Conservation (phyloP, 2,113 vertebrate species). For the Rafetus swinhoei region DNA sequence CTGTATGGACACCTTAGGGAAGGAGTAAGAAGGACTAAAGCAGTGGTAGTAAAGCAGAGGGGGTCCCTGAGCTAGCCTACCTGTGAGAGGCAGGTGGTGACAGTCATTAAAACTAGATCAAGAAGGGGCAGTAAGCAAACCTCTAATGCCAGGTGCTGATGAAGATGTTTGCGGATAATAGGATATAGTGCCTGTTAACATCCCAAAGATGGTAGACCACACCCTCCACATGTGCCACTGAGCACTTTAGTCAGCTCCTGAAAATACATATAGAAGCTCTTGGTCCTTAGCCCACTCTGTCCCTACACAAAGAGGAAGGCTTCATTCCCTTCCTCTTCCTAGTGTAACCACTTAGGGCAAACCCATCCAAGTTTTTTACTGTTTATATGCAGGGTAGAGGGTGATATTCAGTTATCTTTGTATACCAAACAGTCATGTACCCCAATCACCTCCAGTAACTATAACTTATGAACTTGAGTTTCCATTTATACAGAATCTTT, state of each 20-base stretch:
- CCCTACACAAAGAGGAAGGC: background rate
- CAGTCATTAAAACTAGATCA: background rate
- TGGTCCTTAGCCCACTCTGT: background rate
- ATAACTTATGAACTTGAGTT: background rate
- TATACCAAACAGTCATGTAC: rapidly evolving
- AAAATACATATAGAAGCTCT: background rate
- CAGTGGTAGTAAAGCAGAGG: conserved; percentile 27
- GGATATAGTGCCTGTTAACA: background rate
- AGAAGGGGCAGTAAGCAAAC: background rate
- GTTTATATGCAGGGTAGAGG: background rate
- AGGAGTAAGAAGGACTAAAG: conserved; percentile 20
- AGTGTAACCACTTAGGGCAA: background rate
- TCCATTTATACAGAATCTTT: background rate
- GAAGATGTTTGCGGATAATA: background rate
- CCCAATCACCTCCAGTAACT: background rate
- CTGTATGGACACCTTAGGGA: conserved; percentile 52
- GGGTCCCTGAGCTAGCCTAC: conserved; percentile 73
- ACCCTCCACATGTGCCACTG: background rate
- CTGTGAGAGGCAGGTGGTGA: conserved; percentile 24
- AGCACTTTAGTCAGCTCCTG: background rate
- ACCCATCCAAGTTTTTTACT: background rate
- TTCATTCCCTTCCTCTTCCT: background rate
- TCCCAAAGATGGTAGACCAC: rapidly evolving
- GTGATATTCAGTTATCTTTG: rapidly evolving
- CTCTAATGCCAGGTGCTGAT: background rate